Evolutionary conservation across 2,113 vertebrate genomes (phyloP), one percentile per base, ranked within the genome.

Genomic region (Odontesthes bonariensis): DNA sequence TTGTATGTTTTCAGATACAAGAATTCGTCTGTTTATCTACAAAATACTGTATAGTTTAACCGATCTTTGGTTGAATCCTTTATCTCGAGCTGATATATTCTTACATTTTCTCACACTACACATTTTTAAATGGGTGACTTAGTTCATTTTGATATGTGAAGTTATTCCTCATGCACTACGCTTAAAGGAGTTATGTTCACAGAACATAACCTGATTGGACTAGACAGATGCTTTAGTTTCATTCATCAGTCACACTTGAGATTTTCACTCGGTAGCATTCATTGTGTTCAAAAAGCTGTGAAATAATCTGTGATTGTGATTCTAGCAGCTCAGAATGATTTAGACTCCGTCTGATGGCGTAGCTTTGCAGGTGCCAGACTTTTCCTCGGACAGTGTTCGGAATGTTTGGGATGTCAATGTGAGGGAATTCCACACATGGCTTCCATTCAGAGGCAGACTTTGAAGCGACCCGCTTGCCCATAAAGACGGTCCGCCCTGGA

Each of bases 361-460:
- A 9, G 66, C 22, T 14, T 0, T 55, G 57, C 61, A 77, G 80
- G 75, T 75, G 67, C 62, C 65, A 31, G 38, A 47, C 59, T 5
- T 83, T 70, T 27, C 2, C 79, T 59, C 73, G 4, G 44, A 47
- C 63, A 14, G 63, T 1, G 78, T 75, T 11, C 61, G 77, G 85
- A 87, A 90, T 88, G 86, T 85, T 74, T 55, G 73, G 73, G 79
- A 81, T 81, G 80, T 82, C 69, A 56, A 55, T 61, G 59, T 58
- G 79, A 85, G 78, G 32, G 72, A 79, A 91, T 89, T 91, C 89
- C 89, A 77, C 81, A 59, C 58, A 53, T 86, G 77, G 79, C 88
- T 91, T 70, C 53, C 58, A 70, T 87, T 90, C 82, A 82, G 42
- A 77, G 52, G n/a, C 2, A 23, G 6, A 38, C 86, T 90, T 92